Evolutionary conservation across 53 echinoderm and acorn worm species (phyloP), one percentile per base, ranked within the genome.

Genomic region (Temnopleurus reevesii): DNA sequence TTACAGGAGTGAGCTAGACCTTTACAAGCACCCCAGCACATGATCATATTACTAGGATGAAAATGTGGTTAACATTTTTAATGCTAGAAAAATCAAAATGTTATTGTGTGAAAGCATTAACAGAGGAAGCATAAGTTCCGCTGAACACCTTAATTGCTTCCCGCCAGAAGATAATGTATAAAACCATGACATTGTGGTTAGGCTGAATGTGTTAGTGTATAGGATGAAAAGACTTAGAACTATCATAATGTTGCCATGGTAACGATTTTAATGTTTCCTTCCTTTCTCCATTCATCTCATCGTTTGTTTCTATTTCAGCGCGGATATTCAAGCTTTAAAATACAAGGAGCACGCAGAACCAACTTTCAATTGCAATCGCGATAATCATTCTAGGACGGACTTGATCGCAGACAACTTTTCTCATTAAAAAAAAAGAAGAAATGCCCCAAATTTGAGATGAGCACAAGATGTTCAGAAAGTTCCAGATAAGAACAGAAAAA

Each of bases 241-340:
- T 31, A 41, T 33, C 36, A 41, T 71, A 43, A 41, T n/a, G 10
- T 71, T 71, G 8, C 71, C 41, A 71, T 71, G 71, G 71, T 41
- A 43, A 71, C 71, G 41, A 38, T 38, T 71, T 71, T 71, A 71
- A 71, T 71, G 43, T 71, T 71, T 71, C 71, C 71, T 71, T 71
- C 24, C 33, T 12, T 7, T 41, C 28, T 23, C 2, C 21, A 36
- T 31, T 61, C 7, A 31, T 33, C 5, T 9, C 17, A 63, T 15
- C 18, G 5, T 31, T 8, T 21, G 7, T 56, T 4, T 7, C 18
- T 24, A 7, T 56, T 56, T 63, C 3, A 17, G 5, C 33, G 63
- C 34, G 13, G 33, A 19, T 24, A 0, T 25, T 57, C 8, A 25
- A 8, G 58, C 23, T 26, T 7, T 26, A 58, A 1, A n/a, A 58